Evolutionary conservation across 2,113 vertebrate species (phyloP), one percentile per base, ranked within the genome.

Genomic region (Cranoglanis bouderius): DNA sequence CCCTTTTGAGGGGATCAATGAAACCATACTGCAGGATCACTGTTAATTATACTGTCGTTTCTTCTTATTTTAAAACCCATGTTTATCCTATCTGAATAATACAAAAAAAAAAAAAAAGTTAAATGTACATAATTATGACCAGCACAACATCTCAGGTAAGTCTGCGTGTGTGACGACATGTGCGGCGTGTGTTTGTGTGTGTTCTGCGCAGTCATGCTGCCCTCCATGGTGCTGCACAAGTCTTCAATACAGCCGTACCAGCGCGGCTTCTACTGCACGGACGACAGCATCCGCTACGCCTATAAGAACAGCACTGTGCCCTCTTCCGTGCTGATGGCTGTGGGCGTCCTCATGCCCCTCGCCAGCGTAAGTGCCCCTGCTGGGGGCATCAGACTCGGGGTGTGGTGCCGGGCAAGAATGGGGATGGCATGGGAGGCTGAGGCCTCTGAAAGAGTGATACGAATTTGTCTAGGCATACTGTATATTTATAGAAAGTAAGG

Each of bases 241-340:
- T 93, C 94, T 82, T 90, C 90, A 89, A 85, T 96, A 90, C 85
- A 90, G 88, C 98, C 98, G 85, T 99, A 98, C 94, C 97, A 97
- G 91, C 95, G 95, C 84, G 95, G 95, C 90, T 96, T 96, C 95
- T 96, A 95, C 95, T 96, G 95, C 94, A 91, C 93, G 87, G 95
- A 96, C 94, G 94, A 92, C 91, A 96, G 93, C 94, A 93, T 96
- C 89, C 81, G 92, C 88, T 94, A 93, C 93, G 92, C 95, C 90
- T 93, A 0, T 77, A 96, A 96, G 96, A 93, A 24, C 88, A 97
- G 95, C 94, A 95, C 96, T 84, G 90, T 97, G 84, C 94, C 91
- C n/a, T 94, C 96, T 88, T 95, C 96, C 43, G 93, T 97, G 94
- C 95, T 97, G 90, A 96, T 93, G 90, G 93, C 94, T 88, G 95